Conservation (phyloP, 2,888 invertebrate species). For the Strigamia maritima region DNA sequence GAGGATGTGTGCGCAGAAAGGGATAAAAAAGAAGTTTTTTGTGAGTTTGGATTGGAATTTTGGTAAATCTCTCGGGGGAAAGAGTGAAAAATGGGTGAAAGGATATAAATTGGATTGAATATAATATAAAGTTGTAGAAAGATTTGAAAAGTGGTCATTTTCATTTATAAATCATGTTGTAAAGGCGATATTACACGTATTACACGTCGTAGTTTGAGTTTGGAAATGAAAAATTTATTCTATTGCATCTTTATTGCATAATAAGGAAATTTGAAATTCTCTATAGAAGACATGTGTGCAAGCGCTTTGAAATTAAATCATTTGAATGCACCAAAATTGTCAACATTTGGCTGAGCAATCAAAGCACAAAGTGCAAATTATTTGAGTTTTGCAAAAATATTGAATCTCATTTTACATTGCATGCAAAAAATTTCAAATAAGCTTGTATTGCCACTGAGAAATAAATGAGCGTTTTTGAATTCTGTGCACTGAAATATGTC, state of each 20-base stretch:
- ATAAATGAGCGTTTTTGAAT: background rate
- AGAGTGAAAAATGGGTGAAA: conserved; percentile 17
- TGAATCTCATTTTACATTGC: background rate
- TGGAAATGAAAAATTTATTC: too few species aligned
- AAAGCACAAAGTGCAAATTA: conserved; percentile 1
- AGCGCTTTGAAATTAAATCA: conserved; percentile 4
- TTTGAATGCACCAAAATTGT: conserved; percentile 16
- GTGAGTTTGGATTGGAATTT: conserved; percentile 11
- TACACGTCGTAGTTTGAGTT: too few species aligned
- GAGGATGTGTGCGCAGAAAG: background rate
- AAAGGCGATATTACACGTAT: background rate
- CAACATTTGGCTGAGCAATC: background rate
- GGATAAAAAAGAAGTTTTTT: background rate
- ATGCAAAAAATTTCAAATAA: background rate
- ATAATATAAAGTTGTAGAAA: conserved; percentile 12
- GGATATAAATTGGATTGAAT: conserved; percentile 19
- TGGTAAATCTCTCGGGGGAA: background rate
- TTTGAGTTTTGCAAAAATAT: background rate
- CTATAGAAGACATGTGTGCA: background rate
- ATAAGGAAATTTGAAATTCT: background rate
- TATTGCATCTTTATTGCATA: background rate
- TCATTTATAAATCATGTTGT: background rate
- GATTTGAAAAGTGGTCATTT: background rate
- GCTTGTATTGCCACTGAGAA: background rate
- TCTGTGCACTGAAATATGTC: background rate